Base-by-base conservation (phyloP, 30 jellyfish, hydroid and myxozoan genomes). In the Pseudorhiza aurosa region DNA sequence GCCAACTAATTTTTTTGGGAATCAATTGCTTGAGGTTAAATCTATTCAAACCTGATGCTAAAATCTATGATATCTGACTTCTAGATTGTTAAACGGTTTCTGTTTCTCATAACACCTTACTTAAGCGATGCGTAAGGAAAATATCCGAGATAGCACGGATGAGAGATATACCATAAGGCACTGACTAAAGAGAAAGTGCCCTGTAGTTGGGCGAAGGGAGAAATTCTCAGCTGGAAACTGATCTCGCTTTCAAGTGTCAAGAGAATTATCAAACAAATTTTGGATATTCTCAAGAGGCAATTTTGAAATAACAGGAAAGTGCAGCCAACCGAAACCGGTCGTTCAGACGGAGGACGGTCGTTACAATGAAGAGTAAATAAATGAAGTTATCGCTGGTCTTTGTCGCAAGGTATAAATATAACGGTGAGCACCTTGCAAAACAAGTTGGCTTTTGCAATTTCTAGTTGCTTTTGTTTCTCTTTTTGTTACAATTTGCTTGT, bases 221-320 rank as follows among this genome's bases (percentile, higher is more conserved):
- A 53, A 19, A 53, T 19, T n/a, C 12, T 5, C 50, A 15, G 9
- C 5, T n/a, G 36, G 17, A 19, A 53, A 12, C 2, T 53, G 36
- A 2, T 2, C 5, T 4, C 14, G 67, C 4, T 22, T 53, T 53
- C 14, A 19, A 1, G 36, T 53, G 19, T 19, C 67, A 53, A 18
- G 67, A 36, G 67, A 53, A 53, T 53, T 19, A 33, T 19, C 36
- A 17, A 53, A 10, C 5, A 9, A 1, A 21, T 18, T 36, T 8
- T 53, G 67, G 67, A 21, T 21, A 53, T 53, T 53, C 67, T 36
- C 67, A 53, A 53, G 67, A 33, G 36, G 35, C 37, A n/a, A n/a
- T n/a, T 53, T 53, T 53, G 35, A 15, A 36, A 53, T 18, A 53
- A 53, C 67, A 53, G 67, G 67, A 53, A 53, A 53, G 14, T n/a